These are phyloP conservation scores for Pholis gunnellus DNA, from an alignment of 2,113 vertebrate species.

Conservation along the genomic window DNA sequence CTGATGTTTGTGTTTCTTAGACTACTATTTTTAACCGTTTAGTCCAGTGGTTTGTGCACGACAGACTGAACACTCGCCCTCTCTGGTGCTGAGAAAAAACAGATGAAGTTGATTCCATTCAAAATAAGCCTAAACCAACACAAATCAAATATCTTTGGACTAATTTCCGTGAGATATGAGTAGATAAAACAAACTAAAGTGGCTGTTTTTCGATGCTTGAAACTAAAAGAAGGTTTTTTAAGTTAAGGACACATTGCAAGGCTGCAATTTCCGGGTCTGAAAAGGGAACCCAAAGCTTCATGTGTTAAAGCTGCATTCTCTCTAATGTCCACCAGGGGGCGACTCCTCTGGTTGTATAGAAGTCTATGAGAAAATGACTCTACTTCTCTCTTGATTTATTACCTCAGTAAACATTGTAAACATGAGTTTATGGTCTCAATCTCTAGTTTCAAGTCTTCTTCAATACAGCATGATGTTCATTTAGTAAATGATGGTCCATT, in stretches of 20 bases:
- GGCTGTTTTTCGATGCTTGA: not conserved
- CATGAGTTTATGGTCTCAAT: too few species aligned
- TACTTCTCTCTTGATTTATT: too few species aligned
- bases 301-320: not conserved
- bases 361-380: too few species aligned
- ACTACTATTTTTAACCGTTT: conserved; percentile 50
- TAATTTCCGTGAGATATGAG: conserved; percentile 14
- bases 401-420: too few species aligned
- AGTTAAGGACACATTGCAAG: not conserved
- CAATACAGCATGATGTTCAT: too few species aligned
- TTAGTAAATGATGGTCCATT: too few species aligned
- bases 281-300: too few species aligned
- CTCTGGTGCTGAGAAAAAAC: not conserved
- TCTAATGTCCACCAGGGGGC: too few species aligned
- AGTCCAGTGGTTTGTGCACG: not conserved
- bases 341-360: not conserved
- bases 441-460: too few species aligned
- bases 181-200: conserved; percentile 25
- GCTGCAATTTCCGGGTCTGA: too few species aligned
- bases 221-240: not conserved
- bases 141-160: not conserved
- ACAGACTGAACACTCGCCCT: not conserved
- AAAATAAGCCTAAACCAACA: not conserved
- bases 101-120: not conserved
- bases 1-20: conserved; percentile 59